Evolutionary conservation across 2,113 vertebrate species (phyloP).

Genomic region (Psammodynastes pulverulentus): DNA sequence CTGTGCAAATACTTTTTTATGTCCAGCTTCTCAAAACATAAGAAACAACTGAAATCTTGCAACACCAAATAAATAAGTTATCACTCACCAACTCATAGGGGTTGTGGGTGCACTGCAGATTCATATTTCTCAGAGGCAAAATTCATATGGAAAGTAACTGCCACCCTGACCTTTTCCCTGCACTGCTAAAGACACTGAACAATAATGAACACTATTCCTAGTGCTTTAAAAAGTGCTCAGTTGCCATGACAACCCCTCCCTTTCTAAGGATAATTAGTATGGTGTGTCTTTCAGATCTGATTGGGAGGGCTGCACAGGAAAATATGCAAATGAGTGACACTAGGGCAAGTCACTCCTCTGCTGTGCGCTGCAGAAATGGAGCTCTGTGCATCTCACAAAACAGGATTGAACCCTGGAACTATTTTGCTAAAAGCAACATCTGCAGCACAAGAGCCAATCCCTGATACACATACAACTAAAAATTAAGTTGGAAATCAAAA

Average conservation of each 20-base stretch:
- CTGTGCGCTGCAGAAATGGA: background rate
- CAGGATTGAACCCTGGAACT: background rate
- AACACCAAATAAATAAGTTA: background rate
- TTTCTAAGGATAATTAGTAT: conserved; percentile 75
- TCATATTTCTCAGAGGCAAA: conserved; percentile 27
- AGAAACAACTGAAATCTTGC: fast-evolving
- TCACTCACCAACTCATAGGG: conserved; percentile 15
- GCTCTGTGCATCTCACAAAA: background rate
- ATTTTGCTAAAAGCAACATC: background rate
- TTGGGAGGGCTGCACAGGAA: background rate
- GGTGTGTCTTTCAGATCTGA: conserved; percentile 61
- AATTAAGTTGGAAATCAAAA: background rate
- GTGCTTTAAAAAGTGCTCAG: conserved; percentile 62
- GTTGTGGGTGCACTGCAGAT: background rate
- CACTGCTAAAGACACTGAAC: conserved; percentile 50
- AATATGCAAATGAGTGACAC: background rate
- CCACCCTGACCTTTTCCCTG: conserved; percentile 54
- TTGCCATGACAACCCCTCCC: conserved; percentile 73
- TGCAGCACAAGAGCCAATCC: background rate
- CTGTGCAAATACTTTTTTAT: background rate
- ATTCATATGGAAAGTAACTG: conserved; percentile 52
- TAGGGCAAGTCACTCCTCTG: background rate
- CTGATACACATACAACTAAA: too few species aligned
- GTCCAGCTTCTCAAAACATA: background rate
- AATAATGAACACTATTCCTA: conserved; percentile 63